Conservation (phyloP, 2,888 invertebrate genomes). For the Acleris literana region DNA sequence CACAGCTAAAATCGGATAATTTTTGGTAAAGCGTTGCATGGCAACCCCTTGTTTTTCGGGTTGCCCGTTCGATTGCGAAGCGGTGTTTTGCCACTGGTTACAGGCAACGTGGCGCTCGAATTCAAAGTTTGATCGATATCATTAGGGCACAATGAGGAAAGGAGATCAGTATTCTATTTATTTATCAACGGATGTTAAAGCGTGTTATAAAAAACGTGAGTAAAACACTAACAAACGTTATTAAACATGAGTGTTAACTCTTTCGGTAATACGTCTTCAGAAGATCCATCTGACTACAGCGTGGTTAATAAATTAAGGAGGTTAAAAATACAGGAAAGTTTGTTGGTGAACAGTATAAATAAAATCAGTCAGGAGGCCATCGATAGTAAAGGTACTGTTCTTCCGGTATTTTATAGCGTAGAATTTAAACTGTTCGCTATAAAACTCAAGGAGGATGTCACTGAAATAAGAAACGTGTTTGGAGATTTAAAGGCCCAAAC, state of each 20-base stretch:
- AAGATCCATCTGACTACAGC: constrained; percentile 39
- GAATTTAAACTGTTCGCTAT: constrained; percentile 48
- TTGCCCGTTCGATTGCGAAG: no score
- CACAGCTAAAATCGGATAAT: no score
- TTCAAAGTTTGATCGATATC: constrained; percentile 35
- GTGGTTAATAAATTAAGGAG: constrained; percentile 59
- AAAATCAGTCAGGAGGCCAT: constrained; percentile 41
- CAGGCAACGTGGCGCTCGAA: constrained; percentile 23
- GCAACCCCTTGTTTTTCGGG: no score
- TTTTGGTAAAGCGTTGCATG: no score
- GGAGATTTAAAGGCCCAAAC: constrained; percentile 59
- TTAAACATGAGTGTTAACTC: constrained; percentile 19
- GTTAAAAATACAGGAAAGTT: constrained; percentile 70
- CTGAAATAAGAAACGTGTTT: constrained; percentile 56
- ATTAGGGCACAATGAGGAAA: not conserved
- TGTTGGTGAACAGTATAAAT: constrained; percentile 52
- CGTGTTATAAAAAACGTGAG: not conserved
- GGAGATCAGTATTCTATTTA: not conserved
- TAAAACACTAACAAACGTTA: not conserved
- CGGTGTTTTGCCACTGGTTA: no score
- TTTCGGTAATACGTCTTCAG: constrained; percentile 26
- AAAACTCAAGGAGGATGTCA: constrained; percentile 51
- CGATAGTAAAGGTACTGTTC: constrained; percentile 38
- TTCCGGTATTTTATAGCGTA: constrained; percentile 27
- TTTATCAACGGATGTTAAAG: not conserved